Evolutionary conservation across 2,797 vertebrate species (phyloP).

Genomic region (Catharus ustulatus): DNA sequence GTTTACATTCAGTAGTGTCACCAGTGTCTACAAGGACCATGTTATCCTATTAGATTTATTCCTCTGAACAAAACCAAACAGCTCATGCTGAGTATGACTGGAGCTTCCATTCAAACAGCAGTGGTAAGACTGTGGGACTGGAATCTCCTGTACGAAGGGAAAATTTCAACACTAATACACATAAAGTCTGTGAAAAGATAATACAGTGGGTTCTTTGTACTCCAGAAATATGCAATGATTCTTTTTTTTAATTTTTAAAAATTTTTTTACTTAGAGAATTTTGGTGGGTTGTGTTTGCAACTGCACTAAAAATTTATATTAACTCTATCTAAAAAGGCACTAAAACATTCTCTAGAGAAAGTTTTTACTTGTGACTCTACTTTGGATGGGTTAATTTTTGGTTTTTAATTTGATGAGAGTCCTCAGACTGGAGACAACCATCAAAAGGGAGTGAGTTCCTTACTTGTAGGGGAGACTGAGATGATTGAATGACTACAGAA

Average conservation of each 20-base stretch:
- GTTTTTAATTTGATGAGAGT: neutral
- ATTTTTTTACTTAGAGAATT: constrained; percentile 31
- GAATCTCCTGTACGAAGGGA: constrained; percentile 55
- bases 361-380: neutral
- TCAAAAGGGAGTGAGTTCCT: neutral
- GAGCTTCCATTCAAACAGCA: constrained; percentile 33
- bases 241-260: no score
- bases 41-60: constrained; percentile 3
- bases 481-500: neutral
- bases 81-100: neutral
- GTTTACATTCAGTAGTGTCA: neutral
- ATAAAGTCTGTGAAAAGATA: constrained; percentile 43
- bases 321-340: neutral
- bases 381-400: neutral
- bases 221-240: neutral
- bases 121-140: constrained; percentile 58
- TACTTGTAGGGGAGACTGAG: neutral
- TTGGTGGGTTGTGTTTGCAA: neutral
- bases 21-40: neutral
- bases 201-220: constrained; percentile 48
- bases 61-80: constrained; percentile 1
- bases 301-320: neutral
- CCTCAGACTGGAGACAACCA: neutral
- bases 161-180: constrained; percentile 16
- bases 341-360: neutral